These are phyloP conservation scores for Patagioenas fasciata DNA, from an alignment of 2,113 vertebrate genomes.

Conservation along the genomic window DNA sequence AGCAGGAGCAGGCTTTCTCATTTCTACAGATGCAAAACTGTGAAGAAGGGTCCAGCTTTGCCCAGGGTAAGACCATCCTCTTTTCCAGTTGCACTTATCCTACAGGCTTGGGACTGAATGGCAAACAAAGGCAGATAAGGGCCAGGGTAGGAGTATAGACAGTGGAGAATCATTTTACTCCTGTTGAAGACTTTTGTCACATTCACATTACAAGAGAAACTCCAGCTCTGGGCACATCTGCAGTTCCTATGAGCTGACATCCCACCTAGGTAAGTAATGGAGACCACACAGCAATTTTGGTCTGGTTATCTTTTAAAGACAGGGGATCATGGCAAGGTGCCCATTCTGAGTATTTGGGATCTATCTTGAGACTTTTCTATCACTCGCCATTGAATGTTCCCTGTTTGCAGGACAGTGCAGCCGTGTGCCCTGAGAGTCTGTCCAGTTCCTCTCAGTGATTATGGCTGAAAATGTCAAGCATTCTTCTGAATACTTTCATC, in stretches of 20 bases:
- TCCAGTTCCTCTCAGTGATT: background rate
- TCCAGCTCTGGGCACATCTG: background rate
- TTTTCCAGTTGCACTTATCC: background rate
- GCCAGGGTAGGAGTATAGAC: background rate
- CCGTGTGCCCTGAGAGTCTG: background rate
- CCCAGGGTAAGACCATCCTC: background rate
- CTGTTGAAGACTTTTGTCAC: background rate
- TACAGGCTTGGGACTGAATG: background rate
- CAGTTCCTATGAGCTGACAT: background rate
- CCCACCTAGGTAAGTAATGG: background rate
- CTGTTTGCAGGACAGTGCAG: background rate
- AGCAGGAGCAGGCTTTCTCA: background rate
- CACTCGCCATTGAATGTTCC: fast-evolving
- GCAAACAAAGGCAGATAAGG: background rate
- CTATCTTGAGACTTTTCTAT: background rate
- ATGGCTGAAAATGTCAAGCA: background rate
- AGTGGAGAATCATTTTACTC: background rate
- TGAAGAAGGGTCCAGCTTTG: background rate
- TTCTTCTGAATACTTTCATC: background rate
- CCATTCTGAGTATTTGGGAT: background rate
- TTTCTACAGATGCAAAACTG: background rate
- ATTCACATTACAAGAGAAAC: background rate
- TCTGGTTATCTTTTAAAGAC: background rate
- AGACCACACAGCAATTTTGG: background rate
- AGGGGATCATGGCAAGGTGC: background rate